Base-by-base conservation (phyloP, 2,888 invertebrate genomes). In the Aproaerema taeniolella region DNA sequence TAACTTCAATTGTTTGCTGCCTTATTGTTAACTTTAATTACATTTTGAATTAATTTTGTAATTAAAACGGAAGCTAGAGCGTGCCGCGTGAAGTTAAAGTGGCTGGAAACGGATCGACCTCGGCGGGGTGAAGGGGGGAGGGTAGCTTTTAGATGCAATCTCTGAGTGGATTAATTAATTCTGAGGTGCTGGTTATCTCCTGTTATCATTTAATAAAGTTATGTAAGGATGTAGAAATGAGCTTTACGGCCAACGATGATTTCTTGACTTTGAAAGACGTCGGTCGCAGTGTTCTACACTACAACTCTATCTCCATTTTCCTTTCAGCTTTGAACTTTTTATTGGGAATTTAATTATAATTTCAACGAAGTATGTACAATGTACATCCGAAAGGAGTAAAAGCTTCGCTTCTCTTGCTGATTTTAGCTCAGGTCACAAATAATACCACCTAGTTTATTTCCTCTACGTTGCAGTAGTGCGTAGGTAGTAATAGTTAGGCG, bases 21-120 rank as follows among this genome's bases (percentile, higher is more conserved):
- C 85, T 87, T 86, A 87, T 87, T 87, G 87, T 87, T 86, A 87
- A 87, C 83, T 87, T 87, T 87, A 87, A 87, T 87, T 87, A 87
- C 87, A 86, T 87, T 87, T 87, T 87, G 87, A 87, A 87, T 87
- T 87, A 87, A 87, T 87, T 87, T 87, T 83, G 86, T 87, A 87
- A 87, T 87, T 87, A 87, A 87, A 87, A 87, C 87, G 86, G 87
- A 87, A 87, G 87, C 87, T 85, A 81, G 83, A 83, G 85, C 80
- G 82, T 78, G 76, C 76, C 85, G 86, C 82, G 85, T 85, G 83
- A 85, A 86, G 85, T 86, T 86, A 80, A 85, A 86, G 86, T 85
- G 85, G 86, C 83, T 85, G 83, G 82, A 85, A 85, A 78, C 80
- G 76, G 81, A 83, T 81, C 83, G 82, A 80, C 76, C 83, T 75